Conservation (phyloP, 1,140 invertebrate species). For the Listronotus oregonensis region DNA sequence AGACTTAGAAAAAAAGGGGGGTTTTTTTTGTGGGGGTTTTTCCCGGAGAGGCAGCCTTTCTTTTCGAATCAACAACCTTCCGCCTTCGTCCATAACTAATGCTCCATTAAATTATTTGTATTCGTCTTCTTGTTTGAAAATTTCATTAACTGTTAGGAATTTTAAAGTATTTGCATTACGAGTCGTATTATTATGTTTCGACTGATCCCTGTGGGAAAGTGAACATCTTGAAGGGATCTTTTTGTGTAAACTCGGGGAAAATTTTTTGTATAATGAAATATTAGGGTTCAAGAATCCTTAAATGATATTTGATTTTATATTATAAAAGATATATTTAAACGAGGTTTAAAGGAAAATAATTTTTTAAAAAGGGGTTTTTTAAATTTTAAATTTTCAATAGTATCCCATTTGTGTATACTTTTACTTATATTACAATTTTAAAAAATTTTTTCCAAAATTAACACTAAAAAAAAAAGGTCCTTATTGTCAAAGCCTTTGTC, state of each 20-base stretch:
- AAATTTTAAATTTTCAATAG: too few species aligned
- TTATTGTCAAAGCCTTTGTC: too few species aligned
- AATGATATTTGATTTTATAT: conserved; percentile 10
- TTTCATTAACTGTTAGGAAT: conserved; percentile 37
- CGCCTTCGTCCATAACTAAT: conserved; percentile 29
- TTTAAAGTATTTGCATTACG: conserved; percentile 33
- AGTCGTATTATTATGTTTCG: conserved; percentile 25
- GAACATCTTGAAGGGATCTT: conserved; percentile 23
- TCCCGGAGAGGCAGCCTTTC: conserved; percentile 14
- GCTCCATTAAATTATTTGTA: conserved; percentile 39
- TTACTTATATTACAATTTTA: too few species aligned
- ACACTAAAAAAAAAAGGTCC: too few species aligned
- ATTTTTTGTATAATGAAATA: conserved; percentile 26
- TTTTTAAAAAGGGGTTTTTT: too few species aligned
- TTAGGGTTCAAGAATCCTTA: conserved; percentile 32
- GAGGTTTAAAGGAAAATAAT: too few species aligned
- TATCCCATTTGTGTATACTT: too few species aligned
- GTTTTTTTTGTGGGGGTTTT: conserved; percentile 35
- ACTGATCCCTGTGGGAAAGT: conserved; percentile 23
- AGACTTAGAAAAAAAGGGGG: conserved; percentile 36
- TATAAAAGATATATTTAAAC: too few species aligned
- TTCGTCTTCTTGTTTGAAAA: conserved; percentile 32
- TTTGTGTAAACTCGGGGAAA: conserved; percentile 33
- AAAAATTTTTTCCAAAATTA: too few species aligned
- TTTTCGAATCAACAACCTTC: conserved; percentile 27